These are phyloP conservation scores for Taphrorychus bicolor DNA, from an alignment of 2,888 invertebrate genomes.

Conservation along the genomic window DNA sequence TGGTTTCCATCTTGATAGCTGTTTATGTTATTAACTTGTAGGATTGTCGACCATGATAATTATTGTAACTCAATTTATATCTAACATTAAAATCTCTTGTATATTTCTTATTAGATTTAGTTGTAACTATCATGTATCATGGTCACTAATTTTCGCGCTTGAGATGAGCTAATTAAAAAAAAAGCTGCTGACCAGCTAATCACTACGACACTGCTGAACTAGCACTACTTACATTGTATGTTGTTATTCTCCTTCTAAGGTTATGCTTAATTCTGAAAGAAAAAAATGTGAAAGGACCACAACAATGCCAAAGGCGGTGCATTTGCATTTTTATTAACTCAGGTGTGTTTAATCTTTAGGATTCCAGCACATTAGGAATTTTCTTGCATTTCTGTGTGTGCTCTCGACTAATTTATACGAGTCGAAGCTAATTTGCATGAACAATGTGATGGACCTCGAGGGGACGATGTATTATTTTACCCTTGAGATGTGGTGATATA, in stretches of 20 bases:
- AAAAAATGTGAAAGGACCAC: conserved; percentile 40
- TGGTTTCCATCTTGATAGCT: background rate
- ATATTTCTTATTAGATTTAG: background rate
- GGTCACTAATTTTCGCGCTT: background rate
- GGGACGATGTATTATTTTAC: background rate
- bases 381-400: background rate
- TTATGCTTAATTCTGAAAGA: conserved; percentile 24
- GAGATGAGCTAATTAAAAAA: background rate
- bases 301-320: conserved; percentile 15
- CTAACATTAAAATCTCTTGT: background rate
- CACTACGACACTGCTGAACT: background rate
- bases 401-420: background rate
- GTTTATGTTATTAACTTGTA: conserved; percentile 2
- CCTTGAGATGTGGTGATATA: background rate
- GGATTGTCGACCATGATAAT: background rate
- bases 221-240: background rate
- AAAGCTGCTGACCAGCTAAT: background rate
- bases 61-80: background rate
- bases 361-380: background rate
- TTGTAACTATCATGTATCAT: background rate
- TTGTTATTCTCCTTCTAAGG: conserved; percentile 11
- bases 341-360: conserved; percentile 20
- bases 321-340: conserved; percentile 25
- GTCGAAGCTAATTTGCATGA: background rate
- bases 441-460: background rate